phyloP scores from a whole-genome alignment of 2,113 vertebrate species.

The Athene noctua region DNA sequence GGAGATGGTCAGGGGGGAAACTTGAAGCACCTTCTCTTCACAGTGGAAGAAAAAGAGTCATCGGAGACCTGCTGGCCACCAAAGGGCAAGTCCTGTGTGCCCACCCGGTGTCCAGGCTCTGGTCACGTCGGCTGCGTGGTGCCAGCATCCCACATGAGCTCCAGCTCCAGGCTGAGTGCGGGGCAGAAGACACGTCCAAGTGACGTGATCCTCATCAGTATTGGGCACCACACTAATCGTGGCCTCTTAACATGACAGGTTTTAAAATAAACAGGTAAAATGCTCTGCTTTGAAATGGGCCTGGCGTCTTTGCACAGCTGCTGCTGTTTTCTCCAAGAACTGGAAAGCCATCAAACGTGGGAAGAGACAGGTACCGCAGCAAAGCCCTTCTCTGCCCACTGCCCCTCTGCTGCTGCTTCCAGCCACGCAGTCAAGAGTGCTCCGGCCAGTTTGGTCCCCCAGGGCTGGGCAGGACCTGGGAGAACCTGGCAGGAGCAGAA shows the following conservation, averaged over 20 bases:
- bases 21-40: neutral
- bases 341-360: neutral
- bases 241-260: neutral
- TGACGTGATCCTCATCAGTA: neutral
- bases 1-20: neutral
- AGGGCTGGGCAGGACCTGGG: neutral
- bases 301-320: neutral
- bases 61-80: neutral
- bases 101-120: neutral
- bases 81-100: neutral
- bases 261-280: neutral
- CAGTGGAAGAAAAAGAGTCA: neutral
- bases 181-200: neutral
- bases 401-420: neutral
- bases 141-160: neutral
- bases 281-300: neutral
- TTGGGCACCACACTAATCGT: neutral
- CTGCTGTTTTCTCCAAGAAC: neutral
- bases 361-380: neutral
- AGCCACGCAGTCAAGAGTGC: neutral
- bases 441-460: no score
- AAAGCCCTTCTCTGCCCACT: neutral
- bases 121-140: rapidly evolving
- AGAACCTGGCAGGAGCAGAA: neutral
- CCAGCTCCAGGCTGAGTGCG: neutral